Conservation (phyloP, 1,140 invertebrate genomes). For the Drosophila navojoa region DNA sequence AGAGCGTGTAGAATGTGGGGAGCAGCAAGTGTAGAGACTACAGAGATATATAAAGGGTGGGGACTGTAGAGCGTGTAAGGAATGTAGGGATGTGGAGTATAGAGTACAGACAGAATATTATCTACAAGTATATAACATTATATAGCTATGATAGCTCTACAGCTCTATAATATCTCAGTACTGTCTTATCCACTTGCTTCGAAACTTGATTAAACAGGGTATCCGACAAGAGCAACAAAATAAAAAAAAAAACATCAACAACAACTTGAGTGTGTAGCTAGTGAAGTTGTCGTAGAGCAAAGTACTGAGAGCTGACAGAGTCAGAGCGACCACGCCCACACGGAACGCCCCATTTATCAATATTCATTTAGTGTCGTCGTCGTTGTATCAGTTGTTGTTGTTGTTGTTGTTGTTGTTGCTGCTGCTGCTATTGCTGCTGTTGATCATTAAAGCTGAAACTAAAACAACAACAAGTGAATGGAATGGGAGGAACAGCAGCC, state of each 20-base stretch:
- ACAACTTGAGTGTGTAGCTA: constrained; percentile 29
- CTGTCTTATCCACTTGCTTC: no score
- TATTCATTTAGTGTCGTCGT: constrained; percentile 82
- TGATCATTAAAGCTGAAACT: constrained; percentile 66
- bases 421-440: no score
- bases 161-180: no score
- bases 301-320: constrained; percentile 24
- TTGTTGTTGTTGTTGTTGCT: constrained; percentile 36
- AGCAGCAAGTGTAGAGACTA: neutral
- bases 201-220: constrained; percentile 5
- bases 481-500: constrained; percentile 20
- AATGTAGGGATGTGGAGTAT: neutral
- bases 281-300: constrained; percentile 45
- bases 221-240: neutral
- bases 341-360: constrained; percentile 81
- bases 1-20: neutral
- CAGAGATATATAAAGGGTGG: neutral
- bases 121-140: no score
- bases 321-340: constrained; percentile 59
- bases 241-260: no score
- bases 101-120: neutral
- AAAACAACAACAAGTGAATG: constrained; percentile 10
- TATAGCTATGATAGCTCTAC: no score
- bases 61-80: neutral
- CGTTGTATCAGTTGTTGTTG: constrained; percentile 24